A percentile compares a stretch with the other conserved stretches of the same genome.
Conservation (phyloP, 2,113 vertebrate genomes). For the Connochaetes taurinus region DNA sequence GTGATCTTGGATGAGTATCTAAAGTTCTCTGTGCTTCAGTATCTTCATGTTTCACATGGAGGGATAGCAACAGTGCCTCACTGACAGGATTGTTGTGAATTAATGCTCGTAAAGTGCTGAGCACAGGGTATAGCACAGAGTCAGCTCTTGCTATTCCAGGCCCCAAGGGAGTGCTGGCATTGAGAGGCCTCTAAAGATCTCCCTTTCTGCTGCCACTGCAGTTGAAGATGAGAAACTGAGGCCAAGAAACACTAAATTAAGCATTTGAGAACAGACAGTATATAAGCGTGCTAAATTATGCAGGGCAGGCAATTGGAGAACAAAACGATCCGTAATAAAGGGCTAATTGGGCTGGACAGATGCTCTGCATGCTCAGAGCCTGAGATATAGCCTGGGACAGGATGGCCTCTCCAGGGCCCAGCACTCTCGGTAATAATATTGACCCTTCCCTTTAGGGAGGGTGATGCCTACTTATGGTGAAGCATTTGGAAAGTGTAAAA, state of each 20-base stretch:
- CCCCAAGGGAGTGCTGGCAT: rapidly evolving
- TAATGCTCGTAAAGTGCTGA: background rate
- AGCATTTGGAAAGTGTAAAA: background rate
- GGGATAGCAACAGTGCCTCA: background rate
- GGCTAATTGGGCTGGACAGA: background rate
- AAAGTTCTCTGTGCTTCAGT: background rate
- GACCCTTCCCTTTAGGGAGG: background rate
- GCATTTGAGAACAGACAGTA: background rate
- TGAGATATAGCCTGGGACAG: background rate
- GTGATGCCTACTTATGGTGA: background rate
- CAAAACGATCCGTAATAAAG: background rate
- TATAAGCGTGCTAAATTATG: background rate
- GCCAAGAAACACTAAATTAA: background rate
- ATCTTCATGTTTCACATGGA: background rate
- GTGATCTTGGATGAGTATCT: background rate
- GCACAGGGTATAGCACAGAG: background rate
- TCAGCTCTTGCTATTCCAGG: background rate
- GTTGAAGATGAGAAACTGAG: background rate
- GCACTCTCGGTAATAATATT: rapidly evolving
- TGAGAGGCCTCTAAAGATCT: background rate
- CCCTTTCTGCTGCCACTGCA: background rate
- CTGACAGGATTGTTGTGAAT: background rate
- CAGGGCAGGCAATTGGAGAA: background rate
- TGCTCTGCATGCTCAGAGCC: background rate
- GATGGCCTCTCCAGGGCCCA: background rate